Base-by-base conservation (phyloP, 2,797 vertebrate species). In the Antrozous pallidus region DNA sequence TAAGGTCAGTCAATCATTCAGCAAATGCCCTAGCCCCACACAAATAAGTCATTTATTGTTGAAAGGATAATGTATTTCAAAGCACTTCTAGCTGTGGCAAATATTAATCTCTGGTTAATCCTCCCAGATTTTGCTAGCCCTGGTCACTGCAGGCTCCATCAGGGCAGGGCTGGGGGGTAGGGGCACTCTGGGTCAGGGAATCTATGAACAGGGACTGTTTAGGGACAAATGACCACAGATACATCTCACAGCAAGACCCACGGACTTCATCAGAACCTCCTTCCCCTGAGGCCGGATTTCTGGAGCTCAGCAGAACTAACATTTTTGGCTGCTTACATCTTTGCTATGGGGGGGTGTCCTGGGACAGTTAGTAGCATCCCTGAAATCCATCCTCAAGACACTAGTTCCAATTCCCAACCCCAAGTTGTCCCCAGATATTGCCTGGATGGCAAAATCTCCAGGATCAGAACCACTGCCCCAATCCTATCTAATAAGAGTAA, bases 1-100 rank as follows among this genome's bases (percentile, higher is more conserved):
- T 38, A 12, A 77, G 78, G 42, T 74, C 78, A 77, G 94, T 84
- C 42, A 95, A 91, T 88, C 61, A 81, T 67, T 91, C 58, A 73
- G 45, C 47, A 47, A 56, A 12, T 8, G 17, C 38, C 42, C 31
- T 18, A 28, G 65, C 14, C 26, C 71, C 78, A 61, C 78, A 36
- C 42, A 69, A 70, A 24, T 40, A 28, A 94, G 47, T 80, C 38
- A 61, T 38, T 61, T 81, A 73, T 26, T 91, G 17, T 42, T 78
- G 6, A 82, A 78, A 85, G 5, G 54, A 91, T 18, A 70, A 54
- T 11, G 13, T 8, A 58, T 58, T 73, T 51, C 24, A 87, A 89
- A 78, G 49, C 14, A 38, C 49, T 82, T 77, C 28, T 26, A 47
- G 36, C 75, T 89, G 69, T 51, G 69, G 69, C 42, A 47, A 91